Evolutionary conservation across 2,888 invertebrate genomes (phyloP).

Genomic region (Protula sp.): DNA sequence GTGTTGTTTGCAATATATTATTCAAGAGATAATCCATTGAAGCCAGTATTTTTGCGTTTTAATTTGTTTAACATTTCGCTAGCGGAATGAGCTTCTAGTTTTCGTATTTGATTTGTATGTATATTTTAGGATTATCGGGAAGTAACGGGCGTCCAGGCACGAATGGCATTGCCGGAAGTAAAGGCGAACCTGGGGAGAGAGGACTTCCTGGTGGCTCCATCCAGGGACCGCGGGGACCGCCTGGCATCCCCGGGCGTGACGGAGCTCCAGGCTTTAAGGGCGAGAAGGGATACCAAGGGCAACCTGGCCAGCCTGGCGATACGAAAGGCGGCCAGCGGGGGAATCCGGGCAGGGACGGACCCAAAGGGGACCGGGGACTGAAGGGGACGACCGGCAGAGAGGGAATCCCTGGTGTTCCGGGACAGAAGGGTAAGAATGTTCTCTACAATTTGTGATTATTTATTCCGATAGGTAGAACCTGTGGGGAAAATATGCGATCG

Average conservation of each 20-base stretch:
- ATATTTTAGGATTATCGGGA: no score
- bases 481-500: no score
- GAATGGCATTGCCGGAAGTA: conserved; percentile 11
- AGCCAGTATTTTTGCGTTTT: no score
- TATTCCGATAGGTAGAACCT: no score
- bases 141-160: no score
- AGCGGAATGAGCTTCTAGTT: no score
- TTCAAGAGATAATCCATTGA: no score
- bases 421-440: not conserved
- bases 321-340: conserved; percentile 5
- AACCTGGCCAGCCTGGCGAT: conserved; percentile 10
- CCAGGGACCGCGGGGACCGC: conserved; percentile 4
- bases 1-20: no score
- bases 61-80: no score
- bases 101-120: no score
- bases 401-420: conserved; percentile 7
- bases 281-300: not conserved
- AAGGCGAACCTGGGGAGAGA: conserved; percentile 9
- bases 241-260: conserved; percentile 1
- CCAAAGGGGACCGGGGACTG: conserved; percentile 6
- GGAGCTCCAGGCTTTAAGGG: conserved; percentile 9
- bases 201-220: conserved; percentile 14
- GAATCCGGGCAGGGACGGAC: conserved; percentile 4
- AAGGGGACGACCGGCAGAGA: conserved; percentile 4
- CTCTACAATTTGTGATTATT: no score